These are phyloP conservation scores for Aleiodes leptofemur DNA, from an alignment of 2,888 invertebrate genomes.

Conservation along the genomic window DNA sequence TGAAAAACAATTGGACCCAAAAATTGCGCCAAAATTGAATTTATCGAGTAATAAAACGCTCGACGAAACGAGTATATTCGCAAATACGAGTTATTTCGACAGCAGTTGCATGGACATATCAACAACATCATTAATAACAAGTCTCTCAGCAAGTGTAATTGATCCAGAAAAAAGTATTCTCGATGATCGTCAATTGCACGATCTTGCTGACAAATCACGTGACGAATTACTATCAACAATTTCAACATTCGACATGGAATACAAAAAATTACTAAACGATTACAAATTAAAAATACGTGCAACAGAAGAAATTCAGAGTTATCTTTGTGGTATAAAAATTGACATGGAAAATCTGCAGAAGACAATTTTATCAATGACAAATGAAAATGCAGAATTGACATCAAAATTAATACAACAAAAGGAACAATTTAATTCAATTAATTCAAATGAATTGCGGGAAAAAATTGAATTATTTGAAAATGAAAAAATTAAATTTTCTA, in stretches of 20 bases:
- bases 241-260: constrained; percentile 60
- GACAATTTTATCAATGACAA: constrained; percentile 63
- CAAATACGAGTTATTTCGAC: constrained; percentile 64
- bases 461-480: constrained; percentile 58
- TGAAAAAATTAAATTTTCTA: constrained; percentile 75
- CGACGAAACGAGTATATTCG: constrained; percentile 63
- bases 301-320: constrained; percentile 64
- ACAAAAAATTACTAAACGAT: constrained; percentile 58
- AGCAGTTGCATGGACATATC: constrained; percentile 56
- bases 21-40: not conserved
- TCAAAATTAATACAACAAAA: constrained; percentile 61
- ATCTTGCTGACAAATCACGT: constrained; percentile 44
- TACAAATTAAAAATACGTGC: constrained; percentile 63
- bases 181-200: not conserved
- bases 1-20: constrained; percentile 1
- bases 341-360: constrained; percentile 63
- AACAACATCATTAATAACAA: constrained; percentile 32
- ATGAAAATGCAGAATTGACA: constrained; percentile 67
- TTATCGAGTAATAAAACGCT: constrained; percentile 2
- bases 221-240: constrained; percentile 49
- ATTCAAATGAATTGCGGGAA: constrained; percentile 56
- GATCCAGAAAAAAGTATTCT: constrained; percentile 30
- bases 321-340: constrained; percentile 62
- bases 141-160: constrained; percentile 23
- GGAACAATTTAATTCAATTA: constrained; percentile 49